phyloP scores from a whole-genome alignment of 2,888 invertebrate genomes.

The Pilophorus perplexus region DNA sequence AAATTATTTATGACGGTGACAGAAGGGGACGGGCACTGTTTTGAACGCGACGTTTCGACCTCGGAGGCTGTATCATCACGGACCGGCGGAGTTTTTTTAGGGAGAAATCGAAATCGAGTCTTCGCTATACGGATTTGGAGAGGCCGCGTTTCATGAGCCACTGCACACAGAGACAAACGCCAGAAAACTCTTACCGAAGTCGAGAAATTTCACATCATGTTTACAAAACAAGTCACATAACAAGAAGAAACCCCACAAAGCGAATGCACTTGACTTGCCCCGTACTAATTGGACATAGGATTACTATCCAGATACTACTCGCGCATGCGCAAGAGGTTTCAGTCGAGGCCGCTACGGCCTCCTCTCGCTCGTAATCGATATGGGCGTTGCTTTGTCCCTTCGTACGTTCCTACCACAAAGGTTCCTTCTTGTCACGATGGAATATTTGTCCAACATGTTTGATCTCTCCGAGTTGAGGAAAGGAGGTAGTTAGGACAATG shows the following conservation, averaged over 20 bases:
- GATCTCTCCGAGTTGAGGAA: no score
- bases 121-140: not conserved
- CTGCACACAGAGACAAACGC: not conserved
- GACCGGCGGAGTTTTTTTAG: not conserved
- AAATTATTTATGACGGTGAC: conserved; percentile 38
- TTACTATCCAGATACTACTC: conserved; percentile 24
- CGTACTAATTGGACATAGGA: conserved; percentile 32
- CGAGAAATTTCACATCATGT: conserved; percentile 26
- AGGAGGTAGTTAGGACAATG: no score
- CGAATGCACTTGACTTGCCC: conserved; percentile 33
- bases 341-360: not conserved
- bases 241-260: conserved; percentile 27
- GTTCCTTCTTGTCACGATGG: no score
- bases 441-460: no score
- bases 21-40: conserved; percentile 29
- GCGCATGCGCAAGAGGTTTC: conserved; percentile 11
- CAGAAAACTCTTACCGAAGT: not conserved
- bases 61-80: conserved; percentile 24
- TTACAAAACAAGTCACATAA: conserved; percentile 27
- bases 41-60: conserved; percentile 23
- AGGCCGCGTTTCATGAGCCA: no score
- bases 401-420: no score
- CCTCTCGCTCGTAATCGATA: conserved; percentile 22
- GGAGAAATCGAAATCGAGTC: not conserved
- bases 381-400: conserved; percentile 1